Evolutionary conservation across 1,140 invertebrate species (phyloP), one percentile per base, ranked within the genome.

Genomic region (Globodera rostochiensis): DNA sequence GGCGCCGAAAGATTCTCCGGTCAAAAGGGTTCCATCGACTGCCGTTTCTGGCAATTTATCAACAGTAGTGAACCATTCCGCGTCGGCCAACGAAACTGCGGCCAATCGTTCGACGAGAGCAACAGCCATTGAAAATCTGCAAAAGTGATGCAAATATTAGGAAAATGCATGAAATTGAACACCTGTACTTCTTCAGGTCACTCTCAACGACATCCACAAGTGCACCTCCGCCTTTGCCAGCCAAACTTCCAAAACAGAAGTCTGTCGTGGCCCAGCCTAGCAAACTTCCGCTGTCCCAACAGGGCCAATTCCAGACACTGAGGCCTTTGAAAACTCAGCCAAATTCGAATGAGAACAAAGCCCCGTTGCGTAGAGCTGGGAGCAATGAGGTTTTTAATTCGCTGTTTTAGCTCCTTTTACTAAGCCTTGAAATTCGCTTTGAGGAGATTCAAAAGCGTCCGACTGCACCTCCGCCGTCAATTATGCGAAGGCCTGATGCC

Each of bases 251-350:
- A 46, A 67, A 67, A 70, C 76, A 77, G 9, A 77, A 77, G 47
- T 79, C 69, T 3, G 6, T 19, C 19, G 36, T n/a, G n/a, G 49
- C 15, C 9, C 74, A 80, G 47, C 36, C 46, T 25, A 46, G 50
- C 53, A 77, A 49, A 77, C 9, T 67, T 6, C 74, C 80, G 15
- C 60, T 19, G 36, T 81, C 74, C 11, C 80, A 81, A 50, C 77
- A 81, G 36, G 7, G 36, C 45, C 80, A 81, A 25, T 81, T 81
- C 49, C 80, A 81, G 79, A 81, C 80, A 46, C 36, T 81, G 36
- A 50, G 80, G 5, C 80, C 80, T 19, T 11, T 11, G n/a, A 73
- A 76, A 46, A 73, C 49, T 1, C 81, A 83, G n/a, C 66, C 45
- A 57, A 73, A 49, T 36, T 49, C 76, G 13, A 9, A 36, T 4